phyloP scores from a whole-genome alignment of 1,140 invertebrate species.

The Periplaneta americana region DNA sequence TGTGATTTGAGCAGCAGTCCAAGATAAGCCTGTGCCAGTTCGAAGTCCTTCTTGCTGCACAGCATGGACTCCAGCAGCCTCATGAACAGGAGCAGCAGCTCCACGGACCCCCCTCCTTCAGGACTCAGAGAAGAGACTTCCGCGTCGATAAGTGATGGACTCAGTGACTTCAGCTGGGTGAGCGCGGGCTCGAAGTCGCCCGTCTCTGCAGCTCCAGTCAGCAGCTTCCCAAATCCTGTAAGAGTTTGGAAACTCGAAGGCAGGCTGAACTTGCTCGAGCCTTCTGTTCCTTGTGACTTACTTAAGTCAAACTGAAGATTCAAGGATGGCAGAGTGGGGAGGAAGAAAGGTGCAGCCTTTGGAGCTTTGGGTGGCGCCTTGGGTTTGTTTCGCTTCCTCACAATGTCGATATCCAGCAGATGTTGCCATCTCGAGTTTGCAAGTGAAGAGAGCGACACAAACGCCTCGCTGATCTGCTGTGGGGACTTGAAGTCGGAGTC shows the following conservation, averaged over 20 bases:
- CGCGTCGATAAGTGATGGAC: slow-evolving; percentile 82
- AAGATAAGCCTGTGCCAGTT: slow-evolving; percentile 90
- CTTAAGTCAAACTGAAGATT: slow-evolving; percentile 75
- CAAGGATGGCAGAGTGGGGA: slow-evolving; percentile 83
- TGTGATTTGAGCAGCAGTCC: slow-evolving; percentile 86
- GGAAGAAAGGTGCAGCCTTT: slow-evolving; percentile 89
- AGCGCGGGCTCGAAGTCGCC: slow-evolving; percentile 53
- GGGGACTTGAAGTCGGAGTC: slow-evolving; percentile 63
- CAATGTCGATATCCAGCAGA: slow-evolving; percentile 82
- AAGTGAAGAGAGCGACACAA: slow-evolving; percentile 82
- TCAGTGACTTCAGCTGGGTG: slow-evolving; percentile 70
- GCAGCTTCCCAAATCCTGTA: slow-evolving; percentile 57
- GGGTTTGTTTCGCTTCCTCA: slow-evolving; percentile 89
- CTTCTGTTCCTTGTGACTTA: slow-evolving; percentile 36
- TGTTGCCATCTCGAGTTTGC: slow-evolving; percentile 91
- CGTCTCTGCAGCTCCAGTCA: slow-evolving; percentile 39
- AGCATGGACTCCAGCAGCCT: slow-evolving; percentile 68
- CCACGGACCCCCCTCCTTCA: slow-evolving; percentile 58
- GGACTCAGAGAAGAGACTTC: slow-evolving; percentile 79
- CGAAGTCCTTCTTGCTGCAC: slow-evolving; percentile 75
- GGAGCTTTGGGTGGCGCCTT: slow-evolving; percentile 73
- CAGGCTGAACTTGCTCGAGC: not conserved
- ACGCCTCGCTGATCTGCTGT: slow-evolving; percentile 71
- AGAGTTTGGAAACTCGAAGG: slow-evolving; percentile 50
- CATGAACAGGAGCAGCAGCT: slow-evolving; percentile 74